A percentile compares a stretch with the other conserved stretches of the same genome.
phyloP scores from a whole-genome alignment of 2,888 invertebrate species.

The Branchellion lobata region DNA sequence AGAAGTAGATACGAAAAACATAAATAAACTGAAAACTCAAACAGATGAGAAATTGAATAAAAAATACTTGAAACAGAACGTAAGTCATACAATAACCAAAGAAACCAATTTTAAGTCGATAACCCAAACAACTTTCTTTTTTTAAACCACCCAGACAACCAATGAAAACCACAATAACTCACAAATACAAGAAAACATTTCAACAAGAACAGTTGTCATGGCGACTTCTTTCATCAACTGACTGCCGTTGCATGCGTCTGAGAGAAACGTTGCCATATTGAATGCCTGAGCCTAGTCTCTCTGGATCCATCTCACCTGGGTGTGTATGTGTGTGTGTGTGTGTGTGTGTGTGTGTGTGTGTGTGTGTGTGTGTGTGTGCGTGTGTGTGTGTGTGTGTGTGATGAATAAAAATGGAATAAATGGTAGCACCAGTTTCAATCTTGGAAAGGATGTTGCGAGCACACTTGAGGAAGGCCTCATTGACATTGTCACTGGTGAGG shows the following conservation, averaged over 20 bases:
- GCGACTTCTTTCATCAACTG: conserved; percentile 13
- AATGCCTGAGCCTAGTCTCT: conserved; percentile 75
- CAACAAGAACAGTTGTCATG: conserved; percentile 14
- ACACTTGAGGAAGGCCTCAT: conserved; percentile 80
- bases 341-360: too few species aligned
- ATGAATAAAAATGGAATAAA: too few species aligned
- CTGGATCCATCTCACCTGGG: conserved; percentile 78
- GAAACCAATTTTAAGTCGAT: too few species aligned
- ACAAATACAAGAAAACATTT: too few species aligned
- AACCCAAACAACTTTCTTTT: too few species aligned
- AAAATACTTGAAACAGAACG: neutral
- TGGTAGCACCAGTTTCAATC: conserved; percentile 71
- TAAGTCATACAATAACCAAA: too few species aligned
- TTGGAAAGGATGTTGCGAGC: conserved; percentile 79
- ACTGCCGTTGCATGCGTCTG: conserved; percentile 54
- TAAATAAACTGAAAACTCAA: neutral
- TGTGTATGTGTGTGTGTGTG: too few species aligned
- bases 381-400: too few species aligned
- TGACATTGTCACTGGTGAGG: conserved; percentile 80
- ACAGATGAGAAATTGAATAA: neutral
- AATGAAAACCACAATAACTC: too few species aligned
- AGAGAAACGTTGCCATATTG: conserved; percentile 70
- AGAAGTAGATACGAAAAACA: neutral
- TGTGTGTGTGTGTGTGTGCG: too few species aligned
- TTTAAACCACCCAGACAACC: too few species aligned